A percentile compares a stretch with the other conserved stretches of the same genome.
Evolutionary conservation across 2,797 vertebrate genomes (phyloP).

Genomic region (Phoebastria nigripes): DNA sequence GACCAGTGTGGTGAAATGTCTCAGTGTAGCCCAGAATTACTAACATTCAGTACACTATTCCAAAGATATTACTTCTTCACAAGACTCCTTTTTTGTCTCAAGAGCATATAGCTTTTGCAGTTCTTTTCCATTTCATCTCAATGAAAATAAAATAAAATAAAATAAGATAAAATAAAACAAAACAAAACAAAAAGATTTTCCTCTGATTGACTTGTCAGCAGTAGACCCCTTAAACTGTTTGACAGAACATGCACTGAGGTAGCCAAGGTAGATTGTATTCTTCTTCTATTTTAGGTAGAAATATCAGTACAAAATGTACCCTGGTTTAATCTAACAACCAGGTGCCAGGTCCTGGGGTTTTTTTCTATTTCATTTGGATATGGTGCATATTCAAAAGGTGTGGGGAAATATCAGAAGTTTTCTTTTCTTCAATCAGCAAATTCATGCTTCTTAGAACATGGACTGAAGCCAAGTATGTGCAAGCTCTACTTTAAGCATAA

Average conservation of each 20-base stretch:
- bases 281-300: not conserved
- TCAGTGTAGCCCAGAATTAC: not conserved
- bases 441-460: not conserved
- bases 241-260: not conserved
- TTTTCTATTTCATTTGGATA: not conserved
- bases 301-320: not conserved
- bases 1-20: not conserved
- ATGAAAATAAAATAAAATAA: not conserved
- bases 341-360: accelerated
- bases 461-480: not conserved
- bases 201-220: not conserved
- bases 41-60: not conserved
- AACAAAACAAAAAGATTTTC: not conserved
- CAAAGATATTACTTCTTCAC: not conserved
- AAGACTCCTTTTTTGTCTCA: not conserved
- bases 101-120: not conserved
- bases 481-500: not conserved
- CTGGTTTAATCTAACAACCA: not conserved
- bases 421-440: not conserved
- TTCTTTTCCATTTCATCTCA: not conserved
- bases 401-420: not conserved
- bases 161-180: not conserved
- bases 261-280: not conserved
- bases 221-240: not conserved
- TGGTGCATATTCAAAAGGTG: not conserved